Base-by-base conservation (phyloP, 2,888 invertebrate genomes). In the Cheilosia pagana region DNA sequence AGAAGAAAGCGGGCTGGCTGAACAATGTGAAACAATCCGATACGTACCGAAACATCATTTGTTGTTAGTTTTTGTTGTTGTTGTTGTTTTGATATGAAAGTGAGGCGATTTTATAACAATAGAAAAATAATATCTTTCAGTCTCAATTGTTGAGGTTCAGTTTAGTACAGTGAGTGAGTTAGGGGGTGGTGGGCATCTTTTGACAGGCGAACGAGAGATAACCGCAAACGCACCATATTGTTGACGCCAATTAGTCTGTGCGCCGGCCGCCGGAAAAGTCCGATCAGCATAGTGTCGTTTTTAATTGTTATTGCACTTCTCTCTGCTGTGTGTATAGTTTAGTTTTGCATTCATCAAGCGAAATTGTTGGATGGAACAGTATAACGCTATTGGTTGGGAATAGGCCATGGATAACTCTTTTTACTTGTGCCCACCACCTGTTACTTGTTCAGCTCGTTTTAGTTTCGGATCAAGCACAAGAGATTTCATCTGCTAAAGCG, bases 171-270 rank as follows among this genome's bases (percentile, higher is more conserved):
- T 39, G 23, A n/a, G 28, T 14, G 25, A 10, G 48, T 3, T 31
- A 10, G 31, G 55, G 31, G 55, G 45, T 35, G 25, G 45, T 23
- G 28, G 57, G 12, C 19, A 48, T 25, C 35, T 48, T 25, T 59
- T 45, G n/a, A 45, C 8, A 12, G 39, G 39, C 35, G 16, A 57
- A n/a, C 35, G 45, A 12, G 31, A 41, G 65, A 75, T 65, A 65
- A 45, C 55, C 35, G 3, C 35, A 35, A 45, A 48, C 19, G 65
- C 63, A 63, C 57, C 57, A 59, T 31, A 67, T 48, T 59, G 50
- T 23, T 53, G 75, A 75, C 65, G 75, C 75, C 75, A 75, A 75
- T 75, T 67, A 67, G 75, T 75, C 75, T 67, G 67, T 31, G 74
- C 45, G 23, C 25, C 39, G 63, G 23, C 25, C 39, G 63, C 63